Percentiles rank a stretch among this genome's conserved stretches.
Conservation (phyloP, 2,113 vertebrate species). For the Nesospiza acunhae region DNA sequence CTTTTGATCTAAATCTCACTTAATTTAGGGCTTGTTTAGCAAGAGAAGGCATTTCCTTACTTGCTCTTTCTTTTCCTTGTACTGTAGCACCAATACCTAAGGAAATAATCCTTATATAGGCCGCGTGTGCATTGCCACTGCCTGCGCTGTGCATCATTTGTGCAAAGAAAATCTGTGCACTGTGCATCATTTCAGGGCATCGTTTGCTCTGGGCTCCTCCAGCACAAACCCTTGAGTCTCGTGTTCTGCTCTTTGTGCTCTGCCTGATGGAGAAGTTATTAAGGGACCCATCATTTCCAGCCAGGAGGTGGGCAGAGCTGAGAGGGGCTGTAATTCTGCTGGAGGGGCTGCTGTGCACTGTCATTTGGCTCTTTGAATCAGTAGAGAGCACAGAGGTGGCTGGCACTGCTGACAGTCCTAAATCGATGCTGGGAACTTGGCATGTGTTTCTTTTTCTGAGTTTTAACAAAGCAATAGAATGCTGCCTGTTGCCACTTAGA, state of each 20-base stretch:
- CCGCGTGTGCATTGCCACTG: neutral
- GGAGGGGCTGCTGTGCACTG: neutral
- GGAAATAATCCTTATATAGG: fast-evolving
- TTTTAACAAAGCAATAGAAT: constrained; percentile 34
- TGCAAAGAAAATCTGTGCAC: neutral
- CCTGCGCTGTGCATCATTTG: neutral
- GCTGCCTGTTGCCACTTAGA: constrained; percentile 10
- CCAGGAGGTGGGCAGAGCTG: neutral
- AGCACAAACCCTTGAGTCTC: neutral
- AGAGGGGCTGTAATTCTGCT: neutral
- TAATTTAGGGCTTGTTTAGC: neutral
- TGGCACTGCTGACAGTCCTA: neutral
- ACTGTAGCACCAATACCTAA: fast-evolving
- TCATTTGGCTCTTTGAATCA: constrained; percentile 1
- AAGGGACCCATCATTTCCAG: neutral
- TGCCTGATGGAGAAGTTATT: neutral
- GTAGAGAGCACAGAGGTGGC: neutral
- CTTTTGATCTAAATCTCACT: neutral
- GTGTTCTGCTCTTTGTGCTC: neutral
- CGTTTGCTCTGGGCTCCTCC: neutral
- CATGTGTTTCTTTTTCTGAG: neutral
- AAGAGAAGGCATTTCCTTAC: neutral
- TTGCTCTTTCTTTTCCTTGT: neutral
- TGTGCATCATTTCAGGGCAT: neutral
- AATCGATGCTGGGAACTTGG: neutral